phyloP scores from a whole-genome alignment of 2,888 invertebrate species.

The Epistrophe grossulariae region DNA sequence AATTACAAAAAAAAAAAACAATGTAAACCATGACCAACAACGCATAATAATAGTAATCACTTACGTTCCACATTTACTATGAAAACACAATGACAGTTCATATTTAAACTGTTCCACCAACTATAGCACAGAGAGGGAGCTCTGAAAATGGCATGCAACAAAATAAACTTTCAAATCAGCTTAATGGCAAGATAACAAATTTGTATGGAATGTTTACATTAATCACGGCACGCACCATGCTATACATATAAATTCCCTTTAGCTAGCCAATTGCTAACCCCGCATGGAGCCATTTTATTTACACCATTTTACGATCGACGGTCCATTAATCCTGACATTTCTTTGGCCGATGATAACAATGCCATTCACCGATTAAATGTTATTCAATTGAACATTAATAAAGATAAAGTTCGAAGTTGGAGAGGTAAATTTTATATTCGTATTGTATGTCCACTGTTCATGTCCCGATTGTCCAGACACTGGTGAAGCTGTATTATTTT shows the following conservation, averaged over 20 bases:
- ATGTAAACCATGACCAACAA: neutral
- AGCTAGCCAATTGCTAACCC: slow-evolving; percentile 14
- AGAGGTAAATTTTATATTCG: slow-evolving; percentile 5
- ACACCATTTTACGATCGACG: slow-evolving; percentile 67
- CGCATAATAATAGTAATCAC: slow-evolving; percentile 20
- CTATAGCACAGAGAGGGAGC: neutral
- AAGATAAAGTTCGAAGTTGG: slow-evolving; percentile 58
- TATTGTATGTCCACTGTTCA: neutral
- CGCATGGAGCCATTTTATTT: slow-evolving; percentile 68
- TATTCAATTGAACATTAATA: slow-evolving; percentile 75
- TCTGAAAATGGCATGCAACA: neutral
- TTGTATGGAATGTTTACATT: slow-evolving; percentile 63
- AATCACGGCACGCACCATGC: slow-evolving; percentile 57
- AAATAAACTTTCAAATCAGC: slow-evolving; percentile 35
- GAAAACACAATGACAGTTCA: slow-evolving; percentile 40
- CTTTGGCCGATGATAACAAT: slow-evolving; percentile 68
- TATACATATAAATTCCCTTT: neutral
- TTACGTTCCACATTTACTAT: slow-evolving; percentile 42
- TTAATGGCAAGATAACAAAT: slow-evolving; percentile 42
- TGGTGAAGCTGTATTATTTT: slow-evolving; percentile 1
- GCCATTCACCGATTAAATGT: slow-evolving; percentile 74
- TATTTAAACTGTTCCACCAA: slow-evolving; percentile 16
- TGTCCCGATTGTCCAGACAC: slow-evolving; percentile 16
- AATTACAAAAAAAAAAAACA: slow-evolving; percentile 3
- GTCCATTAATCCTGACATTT: slow-evolving; percentile 74